A percentile compares a stretch with the other conserved stretches of the same genome.
Evolutionary conservation across 2,113 vertebrate genomes (phyloP).

Genomic region (Charadrius vociferus): DNA sequence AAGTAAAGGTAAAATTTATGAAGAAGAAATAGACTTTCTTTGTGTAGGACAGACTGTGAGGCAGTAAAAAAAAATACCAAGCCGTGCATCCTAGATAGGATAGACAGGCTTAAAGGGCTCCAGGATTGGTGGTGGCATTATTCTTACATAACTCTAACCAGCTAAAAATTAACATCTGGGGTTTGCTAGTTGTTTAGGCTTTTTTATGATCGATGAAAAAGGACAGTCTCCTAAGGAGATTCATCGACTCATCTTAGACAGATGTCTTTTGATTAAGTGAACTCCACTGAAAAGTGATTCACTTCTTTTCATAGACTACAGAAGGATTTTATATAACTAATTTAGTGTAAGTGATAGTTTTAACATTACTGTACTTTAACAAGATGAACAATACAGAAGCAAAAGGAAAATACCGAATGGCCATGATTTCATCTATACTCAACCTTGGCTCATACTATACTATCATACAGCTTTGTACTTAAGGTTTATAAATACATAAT

Average conservation of each 20-base stretch:
- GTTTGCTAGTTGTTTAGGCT: neutral
- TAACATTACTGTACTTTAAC: neutral
- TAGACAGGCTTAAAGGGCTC: neutral
- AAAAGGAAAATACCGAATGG: neutral
- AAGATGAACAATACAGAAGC: neutral
- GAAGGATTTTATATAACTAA: neutral
- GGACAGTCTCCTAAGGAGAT: neutral
- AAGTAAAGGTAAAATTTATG: neutral
- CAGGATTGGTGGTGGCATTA: neutral
- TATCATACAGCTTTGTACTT: neutral
- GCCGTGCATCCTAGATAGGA: neutral
- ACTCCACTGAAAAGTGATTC: neutral
- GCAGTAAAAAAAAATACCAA: neutral
- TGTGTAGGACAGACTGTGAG: neutral
- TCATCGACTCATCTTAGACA: neutral
- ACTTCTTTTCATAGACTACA: neutral
- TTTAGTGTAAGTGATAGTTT: neutral
- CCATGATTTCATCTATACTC: neutral
- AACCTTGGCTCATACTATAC: neutral
- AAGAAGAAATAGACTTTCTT: neutral
- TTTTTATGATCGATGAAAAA: neutral
- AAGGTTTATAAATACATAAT: neutral
- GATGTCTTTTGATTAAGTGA: neutral
- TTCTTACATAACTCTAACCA: neutral
- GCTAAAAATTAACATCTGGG: neutral